Conservation (phyloP, 2,888 invertebrate genomes). For the Ennomos erosarius region DNA sequence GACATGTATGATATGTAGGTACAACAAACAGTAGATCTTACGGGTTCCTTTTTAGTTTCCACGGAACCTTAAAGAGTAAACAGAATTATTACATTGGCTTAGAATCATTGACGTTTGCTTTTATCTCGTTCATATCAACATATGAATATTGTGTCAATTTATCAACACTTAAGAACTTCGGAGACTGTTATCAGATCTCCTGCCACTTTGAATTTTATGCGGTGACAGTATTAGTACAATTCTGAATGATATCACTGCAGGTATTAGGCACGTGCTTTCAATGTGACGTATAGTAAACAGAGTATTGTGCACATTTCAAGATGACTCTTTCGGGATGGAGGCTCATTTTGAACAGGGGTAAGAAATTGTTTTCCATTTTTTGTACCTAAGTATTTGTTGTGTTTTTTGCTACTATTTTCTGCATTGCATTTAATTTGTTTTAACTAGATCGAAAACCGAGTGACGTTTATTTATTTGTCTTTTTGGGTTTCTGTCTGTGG, state of each 20-base stretch:
- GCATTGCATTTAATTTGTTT: too few relatives aligned
- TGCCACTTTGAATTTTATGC: conserved; percentile 15
- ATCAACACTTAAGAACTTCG: conserved; percentile 42
- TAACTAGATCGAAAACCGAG: too few relatives aligned
- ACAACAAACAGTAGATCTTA: too few relatives aligned
- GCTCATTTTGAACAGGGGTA: conserved; percentile 69
- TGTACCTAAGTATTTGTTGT: background rate
- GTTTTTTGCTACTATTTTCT: too few relatives aligned
- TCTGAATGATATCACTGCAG: background rate
- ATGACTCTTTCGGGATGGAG: conserved; percentile 75
- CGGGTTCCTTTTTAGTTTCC: conserved; percentile 8
- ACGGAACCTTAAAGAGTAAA: conserved; percentile 6
- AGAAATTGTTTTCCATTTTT: conserved; percentile 23
- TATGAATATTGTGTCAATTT: conserved; percentile 34
- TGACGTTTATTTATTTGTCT: too few relatives aligned
- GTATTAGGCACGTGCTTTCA: background rate
- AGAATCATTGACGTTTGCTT: conserved; percentile 49
- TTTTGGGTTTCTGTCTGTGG: too few relatives aligned
- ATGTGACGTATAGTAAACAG: conserved; percentile 4
- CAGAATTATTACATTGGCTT: conserved; percentile 9
- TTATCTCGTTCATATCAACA: conserved; percentile 61
- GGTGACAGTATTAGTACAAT: conserved; percentile 21
- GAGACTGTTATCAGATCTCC: conserved; percentile 29
- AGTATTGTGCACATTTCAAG: conserved; percentile 1
- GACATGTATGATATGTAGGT: too few relatives aligned